Evolutionary conservation across 2,888 invertebrate species (phyloP).

Genomic region (Spodoptera exigua): DNA sequence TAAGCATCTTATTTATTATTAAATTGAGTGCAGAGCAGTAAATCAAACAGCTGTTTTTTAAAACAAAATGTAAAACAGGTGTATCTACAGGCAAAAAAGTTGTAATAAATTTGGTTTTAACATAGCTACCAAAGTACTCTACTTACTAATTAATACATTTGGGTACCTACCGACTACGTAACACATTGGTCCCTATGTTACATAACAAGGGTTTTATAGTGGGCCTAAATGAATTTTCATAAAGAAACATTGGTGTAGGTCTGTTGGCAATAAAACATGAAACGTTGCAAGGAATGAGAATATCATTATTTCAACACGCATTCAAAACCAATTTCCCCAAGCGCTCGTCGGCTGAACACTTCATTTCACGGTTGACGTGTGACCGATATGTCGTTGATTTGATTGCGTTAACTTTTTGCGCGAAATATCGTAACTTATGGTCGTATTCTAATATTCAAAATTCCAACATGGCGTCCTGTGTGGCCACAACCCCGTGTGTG

Average conservation of each 20-base stretch:
- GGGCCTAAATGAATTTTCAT: background rate
- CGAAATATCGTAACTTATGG: slow-evolving; percentile 73
- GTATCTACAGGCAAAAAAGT: no score
- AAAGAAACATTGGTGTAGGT: slow-evolving; percentile 12
- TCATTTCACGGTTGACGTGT: slow-evolving; percentile 83
- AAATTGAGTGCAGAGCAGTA: no score
- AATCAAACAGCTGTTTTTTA: no score
- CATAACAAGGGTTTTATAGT: no score
- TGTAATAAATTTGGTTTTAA: no score
- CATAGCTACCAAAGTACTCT: no score
- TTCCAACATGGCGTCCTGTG: slow-evolving; percentile 84
- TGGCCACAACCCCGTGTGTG: slow-evolving; percentile 84
- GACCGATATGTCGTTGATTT: slow-evolving; percentile 78
- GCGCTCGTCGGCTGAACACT: slow-evolving; percentile 65
- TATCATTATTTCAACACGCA: slow-evolving; percentile 54
- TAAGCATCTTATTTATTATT: no score
- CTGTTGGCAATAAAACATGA: slow-evolving; percentile 32
- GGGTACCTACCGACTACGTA: no score
- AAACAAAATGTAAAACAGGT: no score
- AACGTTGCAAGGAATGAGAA: slow-evolving; percentile 46
- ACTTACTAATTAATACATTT: no score
- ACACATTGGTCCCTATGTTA: no score
- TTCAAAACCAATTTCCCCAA: slow-evolving; percentile 75
- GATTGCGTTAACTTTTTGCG: slow-evolving; percentile 78
- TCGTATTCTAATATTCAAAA: slow-evolving; percentile 78